Evolutionary conservation across 1,140 invertebrate genomes (phyloP), one percentile per base, ranked within the genome.

Genomic region (Eubasilissa regina): DNA sequence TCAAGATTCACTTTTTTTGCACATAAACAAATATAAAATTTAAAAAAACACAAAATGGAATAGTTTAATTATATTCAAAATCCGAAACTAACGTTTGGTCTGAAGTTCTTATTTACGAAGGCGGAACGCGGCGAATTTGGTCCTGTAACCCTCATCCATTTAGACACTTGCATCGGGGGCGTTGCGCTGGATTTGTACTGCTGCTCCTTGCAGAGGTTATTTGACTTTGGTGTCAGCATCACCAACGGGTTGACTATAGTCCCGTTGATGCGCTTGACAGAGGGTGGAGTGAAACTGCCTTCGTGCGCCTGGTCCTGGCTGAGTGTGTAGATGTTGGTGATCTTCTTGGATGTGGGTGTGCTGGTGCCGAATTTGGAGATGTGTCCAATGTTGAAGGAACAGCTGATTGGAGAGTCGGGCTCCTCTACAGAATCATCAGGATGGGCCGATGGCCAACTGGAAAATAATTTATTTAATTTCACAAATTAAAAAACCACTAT

Each of bases 141-240:
- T 11, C 91, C 91, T 0, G 91, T 92, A 51, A 92, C 88, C 73
- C 90, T 85, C 13, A 91, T 84, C 90, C 91, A 92, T 15, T 85
- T 89, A 10, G 89, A 88, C 7, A 89, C 85, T 86, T 89, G 85
- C n/a, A 85, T 84, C 68, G 75, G 75, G 0, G 79, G 79, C 11
- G 79, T 80, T 58, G 15, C 68, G n/a, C 66, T 78, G 25, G 68
- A 15, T 70, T 70, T 70, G 9, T 51, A 51, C 44, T 70, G 9
- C 17, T 76, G 11, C 0, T 75, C 56, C 21, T 35, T 68, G 25
- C 43, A 75, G 4, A 79, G 6, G 47, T 74, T 80, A 17, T 47
- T 60, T 11, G 56, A 74, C 15, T 48, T 79, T 12, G 78, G 78
- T 0, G 78, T 82, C 48, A 80, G 25, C 35, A 80, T 15, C 1